A percentile compares a stretch with the other conserved stretches of the same genome.
These are phyloP conservation scores for Aphidius gifuensis DNA, from an alignment of 1,140 invertebrate species.

Conservation along the genomic window DNA sequence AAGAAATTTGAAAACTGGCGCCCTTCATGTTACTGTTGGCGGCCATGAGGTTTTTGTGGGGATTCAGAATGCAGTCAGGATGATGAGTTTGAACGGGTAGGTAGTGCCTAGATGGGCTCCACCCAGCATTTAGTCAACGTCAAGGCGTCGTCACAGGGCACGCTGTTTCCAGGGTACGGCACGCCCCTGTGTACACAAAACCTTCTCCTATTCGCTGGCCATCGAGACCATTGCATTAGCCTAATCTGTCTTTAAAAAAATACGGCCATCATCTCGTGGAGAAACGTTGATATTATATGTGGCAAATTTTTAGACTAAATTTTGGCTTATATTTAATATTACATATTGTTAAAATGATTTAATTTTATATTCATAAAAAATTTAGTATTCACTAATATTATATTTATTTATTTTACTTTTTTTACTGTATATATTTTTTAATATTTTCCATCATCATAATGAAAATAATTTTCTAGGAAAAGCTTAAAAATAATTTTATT, in stretches of 20 bases:
- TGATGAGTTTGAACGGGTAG: conserved; percentile 54
- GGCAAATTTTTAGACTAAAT: conserved; percentile 39
- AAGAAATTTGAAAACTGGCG: conserved; percentile 44
- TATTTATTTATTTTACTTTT: too few species aligned
- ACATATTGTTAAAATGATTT: too few species aligned
- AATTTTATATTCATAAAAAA: too few species aligned
- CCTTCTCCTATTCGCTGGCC: conserved; percentile 54
- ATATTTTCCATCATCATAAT: too few species aligned
- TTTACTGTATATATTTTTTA: too few species aligned
- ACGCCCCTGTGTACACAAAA: conserved; percentile 47
- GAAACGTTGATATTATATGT: conserved; percentile 50
- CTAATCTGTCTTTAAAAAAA: conserved; percentile 50
- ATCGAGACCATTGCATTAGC: conserved; percentile 53
- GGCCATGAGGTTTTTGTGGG: conserved; percentile 44
- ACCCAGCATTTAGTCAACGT: conserved; percentile 55
- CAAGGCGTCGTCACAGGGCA: conserved; percentile 49
- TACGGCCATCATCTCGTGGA: conserved; percentile 50
- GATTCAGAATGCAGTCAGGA: conserved; percentile 35
- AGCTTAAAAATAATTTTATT: too few species aligned
- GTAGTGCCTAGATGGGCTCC: conserved; percentile 54
- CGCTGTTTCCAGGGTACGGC: conserved; percentile 51
- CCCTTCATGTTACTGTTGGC: conserved; percentile 39
- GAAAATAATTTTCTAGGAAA: too few species aligned
- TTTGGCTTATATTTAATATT: background rate
- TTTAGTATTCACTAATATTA: too few species aligned